Evolutionary conservation across 2,113 vertebrate genomes (phyloP).

Genomic region (Panthera uncia): DNA sequence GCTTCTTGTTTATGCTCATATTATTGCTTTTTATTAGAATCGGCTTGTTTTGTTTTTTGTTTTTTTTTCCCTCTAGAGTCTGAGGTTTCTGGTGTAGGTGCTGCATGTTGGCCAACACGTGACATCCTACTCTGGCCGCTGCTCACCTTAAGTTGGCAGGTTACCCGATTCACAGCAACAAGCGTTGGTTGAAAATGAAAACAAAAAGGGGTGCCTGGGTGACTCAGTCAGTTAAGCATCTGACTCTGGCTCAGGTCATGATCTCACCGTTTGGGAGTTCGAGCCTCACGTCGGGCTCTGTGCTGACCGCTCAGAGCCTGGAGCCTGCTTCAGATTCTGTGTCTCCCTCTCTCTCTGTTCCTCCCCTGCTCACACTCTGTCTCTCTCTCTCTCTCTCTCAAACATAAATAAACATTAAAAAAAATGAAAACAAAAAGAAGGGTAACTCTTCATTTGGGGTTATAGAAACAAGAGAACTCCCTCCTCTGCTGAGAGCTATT

Average conservation of each 20-base stretch:
- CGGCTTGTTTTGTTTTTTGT: not conserved
- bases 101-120: not conserved
- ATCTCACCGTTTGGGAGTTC: too few species aligned
- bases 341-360: too few species aligned
- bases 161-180: not conserved
- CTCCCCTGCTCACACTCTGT: too few species aligned
- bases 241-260: too few species aligned
- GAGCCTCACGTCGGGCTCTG: too few species aligned
- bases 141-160: not conserved
- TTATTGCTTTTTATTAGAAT: not conserved
- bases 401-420: too few species aligned
- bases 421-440: not conserved
- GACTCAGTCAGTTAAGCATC: too few species aligned
- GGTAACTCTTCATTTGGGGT: not conserved
- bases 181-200: not conserved
- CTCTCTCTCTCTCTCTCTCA: too few species aligned
- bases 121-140: rapidly evolving
- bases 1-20: not conserved
- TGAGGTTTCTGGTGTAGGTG: not conserved
- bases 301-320: too few species aligned
- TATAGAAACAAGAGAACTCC: not conserved
- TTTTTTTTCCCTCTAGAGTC: not conserved
- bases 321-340: too few species aligned
- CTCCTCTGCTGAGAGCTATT: not conserved
- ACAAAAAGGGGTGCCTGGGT: not conserved